These are phyloP conservation scores for Poliocrania exsul DNA, from an alignment of 2,797 vertebrate species.

Conservation along the genomic window DNA sequence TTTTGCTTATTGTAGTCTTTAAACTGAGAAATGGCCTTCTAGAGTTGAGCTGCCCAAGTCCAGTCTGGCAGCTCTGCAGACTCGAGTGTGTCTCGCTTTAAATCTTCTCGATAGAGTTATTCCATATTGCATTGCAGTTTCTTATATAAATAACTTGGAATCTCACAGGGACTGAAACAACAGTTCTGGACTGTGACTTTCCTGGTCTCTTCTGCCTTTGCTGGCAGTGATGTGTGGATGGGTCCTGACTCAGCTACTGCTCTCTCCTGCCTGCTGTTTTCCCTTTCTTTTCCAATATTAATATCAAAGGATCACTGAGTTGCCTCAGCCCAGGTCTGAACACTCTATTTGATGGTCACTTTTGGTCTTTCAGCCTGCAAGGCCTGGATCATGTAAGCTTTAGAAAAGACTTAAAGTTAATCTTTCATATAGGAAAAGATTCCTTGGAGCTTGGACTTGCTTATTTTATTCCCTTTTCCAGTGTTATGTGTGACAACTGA, in stretches of 20 bases:
- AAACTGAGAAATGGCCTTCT: background rate
- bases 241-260: constrained; percentile 26
- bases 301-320: background rate
- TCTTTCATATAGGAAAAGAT: background rate
- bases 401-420: background rate
- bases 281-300: background rate
- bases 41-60: background rate
- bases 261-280: background rate
- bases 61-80: constrained; percentile 20
- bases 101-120: background rate
- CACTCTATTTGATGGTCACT: background rate
- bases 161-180: background rate
- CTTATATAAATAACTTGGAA: background rate
- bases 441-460: background rate
- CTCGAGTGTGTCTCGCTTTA: background rate
- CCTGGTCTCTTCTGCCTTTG: background rate
- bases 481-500: background rate
- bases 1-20: constrained; percentile 10
- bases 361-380: background rate
- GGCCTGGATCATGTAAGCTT: background rate
- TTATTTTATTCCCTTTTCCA: background rate
- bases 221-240: background rate
- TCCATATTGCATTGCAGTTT: background rate
- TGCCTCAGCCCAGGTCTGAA: background rate
- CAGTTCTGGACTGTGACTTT: background rate